These are phyloP conservation scores for Drosophila insularis DNA, from an alignment of 1,140 invertebrate genomes.

Conservation along the genomic window DNA sequence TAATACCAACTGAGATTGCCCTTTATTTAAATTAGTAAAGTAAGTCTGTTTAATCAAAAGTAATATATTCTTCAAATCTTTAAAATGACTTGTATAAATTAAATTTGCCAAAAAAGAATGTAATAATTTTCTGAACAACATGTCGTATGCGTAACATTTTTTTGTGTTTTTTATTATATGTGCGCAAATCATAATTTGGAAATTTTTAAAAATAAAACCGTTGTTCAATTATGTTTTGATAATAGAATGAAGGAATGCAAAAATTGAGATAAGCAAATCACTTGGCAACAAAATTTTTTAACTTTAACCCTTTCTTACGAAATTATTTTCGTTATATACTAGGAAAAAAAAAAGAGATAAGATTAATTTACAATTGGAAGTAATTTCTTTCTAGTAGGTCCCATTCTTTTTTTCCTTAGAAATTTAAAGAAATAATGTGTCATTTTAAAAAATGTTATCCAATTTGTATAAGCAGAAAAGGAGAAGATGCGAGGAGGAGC, in stretches of 20 bases:
- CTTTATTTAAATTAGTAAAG: no score
- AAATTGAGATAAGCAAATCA: background rate
- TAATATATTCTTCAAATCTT: no score
- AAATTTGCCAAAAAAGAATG: no score
- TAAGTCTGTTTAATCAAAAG: no score
- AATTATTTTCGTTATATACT: background rate
- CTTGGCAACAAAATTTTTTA: background rate
- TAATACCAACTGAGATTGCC: no score
- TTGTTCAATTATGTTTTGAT: background rate
- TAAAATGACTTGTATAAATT: no score
- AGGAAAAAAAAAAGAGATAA: slow-evolving; percentile 1
- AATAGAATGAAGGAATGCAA: background rate
- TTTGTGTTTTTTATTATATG: no score
- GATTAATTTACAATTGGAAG: background rate
- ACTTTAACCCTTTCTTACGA: slow-evolving; percentile 5
- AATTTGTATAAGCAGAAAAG: slow-evolving; percentile 2
- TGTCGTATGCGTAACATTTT: no score
- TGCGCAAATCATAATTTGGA: no score
- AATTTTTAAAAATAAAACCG: no score
- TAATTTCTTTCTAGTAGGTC: background rate
- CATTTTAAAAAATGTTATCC: slow-evolving; percentile 52
- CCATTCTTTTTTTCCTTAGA: background rate
- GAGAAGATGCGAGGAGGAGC: background rate
- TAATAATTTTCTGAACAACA: no score
- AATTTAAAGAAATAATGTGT: slow-evolving; percentile 16